phyloP scores from a whole-genome alignment of 2,888 invertebrate species.

The Allophyes oxyacanthae region DNA sequence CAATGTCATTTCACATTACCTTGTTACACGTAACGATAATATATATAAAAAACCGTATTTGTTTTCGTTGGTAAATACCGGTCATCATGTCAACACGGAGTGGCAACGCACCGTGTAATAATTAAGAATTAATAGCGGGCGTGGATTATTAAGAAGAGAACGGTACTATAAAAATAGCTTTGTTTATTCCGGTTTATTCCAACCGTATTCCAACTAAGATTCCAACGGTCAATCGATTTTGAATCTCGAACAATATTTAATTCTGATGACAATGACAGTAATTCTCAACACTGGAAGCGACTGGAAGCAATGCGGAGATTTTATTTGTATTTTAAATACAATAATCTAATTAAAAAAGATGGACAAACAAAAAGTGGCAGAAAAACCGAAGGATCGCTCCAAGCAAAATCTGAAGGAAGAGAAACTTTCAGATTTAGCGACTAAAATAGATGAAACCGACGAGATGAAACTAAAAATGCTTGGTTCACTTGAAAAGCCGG shows the following conservation, averaged over 20 bases:
- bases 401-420: constrained; percentile 71
- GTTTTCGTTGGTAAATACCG: no score
- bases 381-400: constrained; percentile 58
- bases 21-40: constrained; percentile 19
- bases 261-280: constrained; percentile 10
- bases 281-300: neutral
- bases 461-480: constrained; percentile 87
- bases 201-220: neutral
- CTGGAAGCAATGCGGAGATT: constrained; percentile 26
- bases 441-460: constrained; percentile 85
- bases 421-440: constrained; percentile 69
- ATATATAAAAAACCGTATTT: neutral
- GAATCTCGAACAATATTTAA: constrained; percentile 39
- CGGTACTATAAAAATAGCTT: no score
- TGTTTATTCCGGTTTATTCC: no score
- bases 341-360: constrained; percentile 26
- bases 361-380: constrained; percentile 55
- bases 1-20: neutral
- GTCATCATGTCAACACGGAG: no score
- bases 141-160: no score
- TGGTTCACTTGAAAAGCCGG: constrained; percentile 74
- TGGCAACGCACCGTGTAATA: no score
- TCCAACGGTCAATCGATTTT: constrained; percentile 13
- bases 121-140: no score
- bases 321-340: constrained; percentile 33